Conservation (phyloP, 2,888 invertebrate species). For the Carcina quercana region DNA sequence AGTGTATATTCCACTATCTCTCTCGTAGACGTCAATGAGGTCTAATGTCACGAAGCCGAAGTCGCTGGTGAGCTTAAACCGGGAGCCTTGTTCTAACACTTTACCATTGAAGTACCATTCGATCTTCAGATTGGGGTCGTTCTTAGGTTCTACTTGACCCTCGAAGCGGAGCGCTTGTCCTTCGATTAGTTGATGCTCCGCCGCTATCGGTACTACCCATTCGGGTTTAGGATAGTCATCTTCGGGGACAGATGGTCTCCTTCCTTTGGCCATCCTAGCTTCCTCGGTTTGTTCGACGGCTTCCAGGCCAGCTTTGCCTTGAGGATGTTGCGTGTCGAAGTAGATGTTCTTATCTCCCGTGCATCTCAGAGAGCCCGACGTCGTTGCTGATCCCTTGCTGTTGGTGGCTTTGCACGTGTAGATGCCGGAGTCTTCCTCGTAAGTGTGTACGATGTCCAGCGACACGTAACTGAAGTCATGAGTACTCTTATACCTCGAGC, state of each 20-base stretch:
- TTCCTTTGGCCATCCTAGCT: constrained; percentile 81
- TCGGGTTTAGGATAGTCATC: constrained; percentile 87
- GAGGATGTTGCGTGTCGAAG: constrained; percentile 95
- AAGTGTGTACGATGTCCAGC: constrained; percentile 89
- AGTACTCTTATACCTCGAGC: constrained; percentile 92
- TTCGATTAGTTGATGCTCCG: constrained; percentile 87
- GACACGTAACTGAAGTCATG: constrained; percentile 98
- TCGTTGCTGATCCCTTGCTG: constrained; percentile 90
- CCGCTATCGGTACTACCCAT: constrained; percentile 87
- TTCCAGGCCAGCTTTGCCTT: constrained; percentile 92
- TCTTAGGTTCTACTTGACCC: constrained; percentile 95
- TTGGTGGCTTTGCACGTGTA: constrained; percentile 94
- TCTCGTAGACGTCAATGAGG: constrained; percentile 91
- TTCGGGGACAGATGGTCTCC: constrained; percentile 82
- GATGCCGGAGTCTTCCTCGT: constrained; percentile 94
- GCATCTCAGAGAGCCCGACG: constrained; percentile 91
- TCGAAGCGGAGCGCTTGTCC: constrained; percentile 92
- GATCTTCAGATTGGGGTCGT: constrained; percentile 91
- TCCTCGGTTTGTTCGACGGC: constrained; percentile 93
- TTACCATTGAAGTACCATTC: constrained; percentile 97
- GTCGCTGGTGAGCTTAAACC: constrained; percentile 94
- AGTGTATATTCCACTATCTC: constrained; percentile 95
- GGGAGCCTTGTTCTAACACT: constrained; percentile 87
- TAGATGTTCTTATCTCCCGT: constrained; percentile 86
- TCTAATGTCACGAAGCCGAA: constrained; percentile 98